Percentiles rank a stretch among this genome's conserved stretches.
Conservation (phyloP, 2,113 vertebrate species). For the Talpa occidentalis region DNA sequence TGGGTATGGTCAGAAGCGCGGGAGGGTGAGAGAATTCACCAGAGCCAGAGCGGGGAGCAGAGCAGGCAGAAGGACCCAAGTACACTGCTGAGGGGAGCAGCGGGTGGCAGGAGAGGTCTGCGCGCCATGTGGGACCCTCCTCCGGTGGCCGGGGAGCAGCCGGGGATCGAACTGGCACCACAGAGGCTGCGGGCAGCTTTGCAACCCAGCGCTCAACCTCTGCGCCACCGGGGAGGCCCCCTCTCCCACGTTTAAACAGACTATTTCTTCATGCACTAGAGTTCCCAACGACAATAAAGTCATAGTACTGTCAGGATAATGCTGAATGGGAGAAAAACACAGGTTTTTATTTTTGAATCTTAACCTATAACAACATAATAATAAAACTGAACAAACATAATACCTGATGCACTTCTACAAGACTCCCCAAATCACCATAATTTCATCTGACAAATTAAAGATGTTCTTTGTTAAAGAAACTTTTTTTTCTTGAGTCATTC, state of each 20-base stretch:
- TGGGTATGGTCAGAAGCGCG: no score
- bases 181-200: no score
- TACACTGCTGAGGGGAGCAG: no score
- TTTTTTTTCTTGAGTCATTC: not conserved
- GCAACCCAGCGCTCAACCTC: no score
- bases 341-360: slow-evolving; percentile 37
- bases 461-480: slow-evolving; percentile 66
- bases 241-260: not conserved
- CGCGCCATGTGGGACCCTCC: no score
- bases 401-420: slow-evolving; percentile 62
- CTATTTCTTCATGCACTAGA: not conserved
- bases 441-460: slow-evolving; percentile 72
- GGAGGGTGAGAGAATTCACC: no score
- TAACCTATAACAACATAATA: slow-evolving; percentile 78
- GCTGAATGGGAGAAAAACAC: not conserved
- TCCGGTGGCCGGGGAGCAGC: no score
- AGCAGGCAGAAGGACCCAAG: no score
- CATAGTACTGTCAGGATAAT: not conserved
- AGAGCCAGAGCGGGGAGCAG: no score
- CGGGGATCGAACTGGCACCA: no score
- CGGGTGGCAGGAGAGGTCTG: no score
- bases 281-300: not conserved
- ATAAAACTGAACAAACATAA: slow-evolving; percentile 52
- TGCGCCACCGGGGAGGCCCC: no score
- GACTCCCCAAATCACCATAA: slow-evolving; percentile 61